A percentile compares a stretch with the other conserved stretches of the same genome.
Evolutionary conservation across 2,797 vertebrate species (phyloP).

Genomic region (Pantherophis alleghaniensis): DNA sequence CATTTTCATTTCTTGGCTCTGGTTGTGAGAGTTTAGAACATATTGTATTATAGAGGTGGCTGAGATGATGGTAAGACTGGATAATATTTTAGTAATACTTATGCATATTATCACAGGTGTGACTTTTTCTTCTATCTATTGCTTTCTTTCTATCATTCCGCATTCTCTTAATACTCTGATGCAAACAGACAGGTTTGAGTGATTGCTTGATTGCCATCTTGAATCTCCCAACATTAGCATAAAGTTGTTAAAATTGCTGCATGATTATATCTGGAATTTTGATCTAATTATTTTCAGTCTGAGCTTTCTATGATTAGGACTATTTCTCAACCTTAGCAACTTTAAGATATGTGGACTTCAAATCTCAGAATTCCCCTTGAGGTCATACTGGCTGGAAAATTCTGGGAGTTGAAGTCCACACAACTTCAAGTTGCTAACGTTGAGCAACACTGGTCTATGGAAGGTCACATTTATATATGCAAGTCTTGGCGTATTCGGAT

Average conservation of each 20-base stretch:
- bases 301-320: not conserved
- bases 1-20: not conserved
- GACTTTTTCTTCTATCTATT: not conserved
- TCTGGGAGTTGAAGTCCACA: not conserved
- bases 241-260: slow-evolving; percentile 1
- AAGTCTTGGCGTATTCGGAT: too few relatives aligned
- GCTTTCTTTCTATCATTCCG: not conserved
- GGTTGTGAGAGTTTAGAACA: not conserved
- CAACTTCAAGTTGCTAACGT: not conserved
- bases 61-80: not conserved
- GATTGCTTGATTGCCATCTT: not conserved
- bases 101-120: slow-evolving; percentile 8
- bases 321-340: not conserved
- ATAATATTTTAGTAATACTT: slow-evolving; percentile 6
- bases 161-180: not conserved
- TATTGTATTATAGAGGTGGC: not conserved
- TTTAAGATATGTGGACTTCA: not conserved
- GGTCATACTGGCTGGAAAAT: not conserved
- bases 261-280: slow-evolving; percentile 1
- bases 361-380: not conserved
- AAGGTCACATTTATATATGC: not conserved
- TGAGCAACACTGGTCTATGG: not conserved
- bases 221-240: not conserved
- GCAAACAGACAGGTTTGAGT: not conserved
- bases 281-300: not conserved